phyloP scores from a whole-genome alignment of 2,113 vertebrate species.

The Prinia subflava region DNA sequence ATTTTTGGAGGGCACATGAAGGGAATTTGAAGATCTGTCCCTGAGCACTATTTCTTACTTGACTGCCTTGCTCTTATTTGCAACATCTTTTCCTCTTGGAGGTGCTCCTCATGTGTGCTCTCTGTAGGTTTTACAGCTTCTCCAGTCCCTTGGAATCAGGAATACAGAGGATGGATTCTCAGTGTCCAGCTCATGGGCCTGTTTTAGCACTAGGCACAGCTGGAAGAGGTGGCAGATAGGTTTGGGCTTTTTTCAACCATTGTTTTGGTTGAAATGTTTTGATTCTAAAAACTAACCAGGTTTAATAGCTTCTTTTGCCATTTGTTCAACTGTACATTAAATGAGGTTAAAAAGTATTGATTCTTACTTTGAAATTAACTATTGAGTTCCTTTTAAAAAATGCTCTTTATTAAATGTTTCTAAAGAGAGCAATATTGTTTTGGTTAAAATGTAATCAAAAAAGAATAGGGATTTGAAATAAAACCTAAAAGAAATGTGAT shows the following conservation, averaged over 20 bases:
- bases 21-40: not conserved
- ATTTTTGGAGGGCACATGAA: not conserved
- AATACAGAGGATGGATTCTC: not conserved
- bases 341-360: not conserved
- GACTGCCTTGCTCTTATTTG: not conserved
- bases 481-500: slow-evolving; percentile 68
- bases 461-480: slow-evolving; percentile 44
- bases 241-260: not conserved
- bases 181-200: not conserved
- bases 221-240: not conserved
- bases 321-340: not conserved
- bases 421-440: slow-evolving; percentile 33
- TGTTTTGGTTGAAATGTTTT: not conserved
- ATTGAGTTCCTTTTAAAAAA: not conserved
- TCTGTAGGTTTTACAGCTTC: not conserved
- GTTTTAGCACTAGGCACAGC: not conserved
- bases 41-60: not conserved
- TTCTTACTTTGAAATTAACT: not conserved
- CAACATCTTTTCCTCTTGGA: not conserved
- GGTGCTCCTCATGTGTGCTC: not conserved
- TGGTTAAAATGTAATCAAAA: slow-evolving; percentile 8
- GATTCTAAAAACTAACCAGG: not conserved
- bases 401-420: not conserved
- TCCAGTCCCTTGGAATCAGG: not conserved
- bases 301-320: not conserved